Conservation (phyloP, 2,888 invertebrate species). For the Cosmia trapezina region DNA sequence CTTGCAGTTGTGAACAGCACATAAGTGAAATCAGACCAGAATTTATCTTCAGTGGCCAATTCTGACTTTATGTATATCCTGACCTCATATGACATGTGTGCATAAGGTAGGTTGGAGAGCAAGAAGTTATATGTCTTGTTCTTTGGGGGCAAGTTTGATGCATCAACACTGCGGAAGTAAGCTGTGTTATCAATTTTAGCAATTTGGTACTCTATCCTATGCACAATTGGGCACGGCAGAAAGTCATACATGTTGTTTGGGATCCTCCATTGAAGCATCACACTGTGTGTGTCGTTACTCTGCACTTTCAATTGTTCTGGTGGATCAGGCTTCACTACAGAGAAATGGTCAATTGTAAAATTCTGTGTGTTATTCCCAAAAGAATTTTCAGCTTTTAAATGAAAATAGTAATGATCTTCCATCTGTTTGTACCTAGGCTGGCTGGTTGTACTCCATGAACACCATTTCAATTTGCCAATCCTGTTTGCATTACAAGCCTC, state of each 20-base stretch:
- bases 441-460: constrained; percentile 79
- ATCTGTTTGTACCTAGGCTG: constrained; percentile 85
- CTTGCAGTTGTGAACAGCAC: constrained; percentile 91
- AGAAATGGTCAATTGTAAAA: constrained; percentile 91
- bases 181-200: constrained; percentile 85
- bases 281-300: constrained; percentile 79
- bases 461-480: constrained; percentile 69
- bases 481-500: constrained; percentile 70
- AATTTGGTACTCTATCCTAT: constrained; percentile 87
- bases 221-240: constrained; percentile 79
- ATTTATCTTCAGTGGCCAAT: constrained; percentile 87
- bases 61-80: constrained; percentile 92
- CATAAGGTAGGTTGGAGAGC: constrained; percentile 91
- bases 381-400: constrained; percentile 90
- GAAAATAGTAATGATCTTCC: constrained; percentile 89
- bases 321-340: constrained; percentile 82
- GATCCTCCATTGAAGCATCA: constrained; percentile 81
- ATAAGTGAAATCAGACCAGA: constrained; percentile 93
- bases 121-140: constrained; percentile 82
- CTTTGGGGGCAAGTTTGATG: constrained; percentile 75
- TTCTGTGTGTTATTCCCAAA: constrained; percentile 90
- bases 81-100: constrained; percentile 93
- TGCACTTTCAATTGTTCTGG: constrained; percentile 76
- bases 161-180: constrained; percentile 83
- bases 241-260: constrained; percentile 81